Conservation (phyloP, 2,113 vertebrate species). For the Murina feae region DNA sequence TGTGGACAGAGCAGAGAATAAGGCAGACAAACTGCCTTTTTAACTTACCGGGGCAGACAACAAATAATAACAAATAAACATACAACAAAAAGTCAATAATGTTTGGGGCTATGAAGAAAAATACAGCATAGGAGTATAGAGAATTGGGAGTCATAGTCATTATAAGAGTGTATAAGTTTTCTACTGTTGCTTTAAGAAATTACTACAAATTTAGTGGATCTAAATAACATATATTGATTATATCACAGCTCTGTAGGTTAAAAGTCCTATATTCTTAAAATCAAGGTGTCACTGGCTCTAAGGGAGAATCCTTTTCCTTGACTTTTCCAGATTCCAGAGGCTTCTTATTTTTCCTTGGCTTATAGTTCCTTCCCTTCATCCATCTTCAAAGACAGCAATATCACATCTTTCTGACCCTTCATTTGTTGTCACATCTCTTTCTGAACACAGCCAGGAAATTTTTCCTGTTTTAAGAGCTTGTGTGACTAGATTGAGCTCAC, state of each 20-base stretch:
- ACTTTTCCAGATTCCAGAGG: not conserved
- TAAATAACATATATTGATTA: not conserved
- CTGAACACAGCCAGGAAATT: not conserved
- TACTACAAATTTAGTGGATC: not conserved
- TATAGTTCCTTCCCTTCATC: not conserved
- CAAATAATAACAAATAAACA: conserved; percentile 4
- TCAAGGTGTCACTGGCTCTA: not conserved
- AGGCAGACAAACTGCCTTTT: not conserved
- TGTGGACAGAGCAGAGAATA: not conserved
- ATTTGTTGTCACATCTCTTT: not conserved
- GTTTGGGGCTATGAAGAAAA: not conserved
- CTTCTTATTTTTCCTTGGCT: not conserved
- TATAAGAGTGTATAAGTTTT: not conserved
- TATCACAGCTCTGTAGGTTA: not conserved
- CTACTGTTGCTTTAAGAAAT: conserved; percentile 9
- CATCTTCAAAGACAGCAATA: not conserved
- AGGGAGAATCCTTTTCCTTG: not conserved
- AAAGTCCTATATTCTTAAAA: not conserved
- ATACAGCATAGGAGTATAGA: not conserved
- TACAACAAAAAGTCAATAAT: not conserved
- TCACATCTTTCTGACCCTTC: not conserved
- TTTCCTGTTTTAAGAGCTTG: not conserved
- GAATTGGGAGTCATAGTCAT: not conserved
- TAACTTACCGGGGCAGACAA: not conserved
- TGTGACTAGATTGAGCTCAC: not conserved